Conservation (phyloP, 2,797 vertebrate species). For the Enteromius paludinosus region DNA sequence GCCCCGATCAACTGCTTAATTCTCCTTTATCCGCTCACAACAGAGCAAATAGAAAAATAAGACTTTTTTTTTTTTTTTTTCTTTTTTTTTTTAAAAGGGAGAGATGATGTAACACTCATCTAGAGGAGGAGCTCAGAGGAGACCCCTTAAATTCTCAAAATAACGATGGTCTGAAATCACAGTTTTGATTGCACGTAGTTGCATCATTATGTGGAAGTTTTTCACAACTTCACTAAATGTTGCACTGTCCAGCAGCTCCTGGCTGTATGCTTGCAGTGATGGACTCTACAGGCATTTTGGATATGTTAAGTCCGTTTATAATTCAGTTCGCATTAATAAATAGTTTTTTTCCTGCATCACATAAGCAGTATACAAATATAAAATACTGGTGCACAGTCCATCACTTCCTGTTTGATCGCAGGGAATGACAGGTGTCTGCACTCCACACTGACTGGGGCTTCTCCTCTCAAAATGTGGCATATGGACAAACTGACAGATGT, state of each 20-base stretch:
- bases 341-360: not conserved
- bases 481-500: constrained; percentile 84
- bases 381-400: constrained; percentile 16
- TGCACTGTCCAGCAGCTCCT: constrained; percentile 1
- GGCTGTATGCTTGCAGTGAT: not conserved
- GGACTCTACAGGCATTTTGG: not conserved
- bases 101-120: constrained; percentile 65
- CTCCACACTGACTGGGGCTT: constrained; percentile 24
- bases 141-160: not conserved
- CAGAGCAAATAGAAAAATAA: constrained; percentile 71
- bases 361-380: constrained; percentile 3
- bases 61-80: constrained; percentile 34
- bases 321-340: constrained; percentile 49
- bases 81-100: not conserved
- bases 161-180: not conserved
- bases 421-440: constrained; percentile 35
- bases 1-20: constrained; percentile 78
- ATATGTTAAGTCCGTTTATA: constrained; percentile 9
- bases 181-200: constrained; percentile 21
- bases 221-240: not conserved
- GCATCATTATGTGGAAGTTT: constrained; percentile 24
- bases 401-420: constrained; percentile 33
- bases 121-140: constrained; percentile 46
- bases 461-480: constrained; percentile 71
- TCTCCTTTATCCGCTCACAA: constrained; percentile 73